Evolutionary conservation across 2,113 vertebrate species (phyloP), one percentile per base, ranked within the genome.

Genomic region (Crotophaga sulcirostris): DNA sequence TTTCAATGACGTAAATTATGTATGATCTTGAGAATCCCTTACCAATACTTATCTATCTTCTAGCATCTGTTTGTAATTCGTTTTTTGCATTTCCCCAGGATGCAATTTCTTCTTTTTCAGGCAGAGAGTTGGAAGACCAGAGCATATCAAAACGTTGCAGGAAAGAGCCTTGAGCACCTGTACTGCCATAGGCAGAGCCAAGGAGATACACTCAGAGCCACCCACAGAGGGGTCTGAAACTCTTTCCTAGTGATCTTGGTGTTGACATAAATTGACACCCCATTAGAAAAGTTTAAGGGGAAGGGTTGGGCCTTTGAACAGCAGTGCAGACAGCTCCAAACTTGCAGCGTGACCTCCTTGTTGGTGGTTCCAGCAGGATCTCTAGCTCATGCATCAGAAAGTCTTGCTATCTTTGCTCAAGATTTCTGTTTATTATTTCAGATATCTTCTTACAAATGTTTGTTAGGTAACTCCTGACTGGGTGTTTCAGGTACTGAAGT

Each of bases 341-440:
- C 40, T 49, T 68, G 64, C 63, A 78, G 44, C 13, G 6, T 66
- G 36, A 62, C 36, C 26, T 82, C 44, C 38, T 52, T 58, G 54
- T 36, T 56, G 18, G 23, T 55, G 47, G n/a, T 76, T 66, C 47
- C 79, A 75, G 51, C 2, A 3, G 49, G 25, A 42, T 34, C 36
- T 72, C 79, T 85, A 85, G 67, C 63, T 81, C 49, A 47, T 17
- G 60, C 38, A 68, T 91, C 69, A 89, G 59, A 76, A 52, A 62
- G 21, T 45, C 34, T 66, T 1, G 2, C 19, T 74, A 5, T 45
- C 62, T 3, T 73, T 75, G 74, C 70, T 81, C 60, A 40, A 16
- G 44, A 63, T 74, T 92, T 93, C 79, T 95, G 66, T 93, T 90
- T 93, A 72, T 79, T 76, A 82, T 82, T 86, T 82, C 64, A 85